Evolutionary conservation across 2,888 invertebrate species (phyloP).

Genomic region (Drosophila melanosoma): DNA sequence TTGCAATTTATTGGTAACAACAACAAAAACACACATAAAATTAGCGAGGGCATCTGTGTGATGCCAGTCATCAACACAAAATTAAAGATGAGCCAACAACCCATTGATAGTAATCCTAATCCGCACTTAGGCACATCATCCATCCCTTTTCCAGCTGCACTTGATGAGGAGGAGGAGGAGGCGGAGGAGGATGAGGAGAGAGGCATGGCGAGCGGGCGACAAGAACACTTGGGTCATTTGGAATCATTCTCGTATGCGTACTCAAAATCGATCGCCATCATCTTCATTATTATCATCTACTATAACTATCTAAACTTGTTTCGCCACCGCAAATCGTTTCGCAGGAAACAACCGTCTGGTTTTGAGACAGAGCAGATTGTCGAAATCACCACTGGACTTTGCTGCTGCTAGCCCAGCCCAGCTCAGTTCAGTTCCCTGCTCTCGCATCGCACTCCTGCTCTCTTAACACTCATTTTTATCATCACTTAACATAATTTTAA

Average conservation of each 20-base stretch:
- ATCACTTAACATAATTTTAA: constrained; percentile 36
- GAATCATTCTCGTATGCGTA: constrained; percentile 47
- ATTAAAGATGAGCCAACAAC: constrained; percentile 8
- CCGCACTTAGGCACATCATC: constrained; percentile 18
- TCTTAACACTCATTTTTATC: constrained; percentile 18
- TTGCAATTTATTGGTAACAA: constrained; percentile 73
- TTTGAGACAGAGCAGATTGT: constrained; percentile 17
- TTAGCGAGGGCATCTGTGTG: constrained; percentile 46
- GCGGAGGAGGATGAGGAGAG: background rate
- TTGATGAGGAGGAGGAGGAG: background rate
- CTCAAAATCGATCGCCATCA: constrained; percentile 41
- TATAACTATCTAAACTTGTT: constrained; percentile 84
- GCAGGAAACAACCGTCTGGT: constrained; percentile 81
- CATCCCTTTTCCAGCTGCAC: constrained; percentile 24
- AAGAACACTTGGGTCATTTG: constrained; percentile 21
- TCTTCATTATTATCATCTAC: constrained; percentile 80
- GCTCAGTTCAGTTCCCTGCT: constrained; percentile 2
- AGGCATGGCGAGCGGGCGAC: constrained; percentile 5
- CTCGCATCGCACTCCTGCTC: background rate
- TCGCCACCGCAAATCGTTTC: constrained; percentile 85
- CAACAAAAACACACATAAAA: constrained; percentile 60
- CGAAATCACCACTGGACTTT: constrained; percentile 43
- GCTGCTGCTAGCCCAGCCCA: constrained; percentile 48
- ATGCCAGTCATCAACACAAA: constrained; percentile 16
- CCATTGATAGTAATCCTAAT: constrained; percentile 8